phyloP scores from a whole-genome alignment of 64 coral and sea anemone species.

The Acropora yongei region DNA sequence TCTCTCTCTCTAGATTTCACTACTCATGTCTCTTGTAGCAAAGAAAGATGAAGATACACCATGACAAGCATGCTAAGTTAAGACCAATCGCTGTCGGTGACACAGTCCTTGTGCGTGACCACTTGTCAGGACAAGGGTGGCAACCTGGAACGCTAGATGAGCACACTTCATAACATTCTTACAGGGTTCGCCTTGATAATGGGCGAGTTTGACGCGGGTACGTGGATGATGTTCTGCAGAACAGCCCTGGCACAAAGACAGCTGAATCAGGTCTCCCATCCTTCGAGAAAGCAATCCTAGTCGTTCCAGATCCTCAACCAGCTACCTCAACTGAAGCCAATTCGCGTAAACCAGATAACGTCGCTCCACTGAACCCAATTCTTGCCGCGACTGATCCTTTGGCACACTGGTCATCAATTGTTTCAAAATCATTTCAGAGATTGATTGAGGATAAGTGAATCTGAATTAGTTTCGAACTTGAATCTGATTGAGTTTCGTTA shows the following conservation, averaged over 20 bases:
- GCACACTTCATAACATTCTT: conserved; percentile 22
- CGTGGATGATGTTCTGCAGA: background rate
- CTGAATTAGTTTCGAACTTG: too few species aligned
- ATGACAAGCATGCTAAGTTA: conserved; percentile 58
- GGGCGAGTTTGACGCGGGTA: conserved; percentile 16
- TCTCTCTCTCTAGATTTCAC: conserved; percentile 57
- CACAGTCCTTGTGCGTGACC: conserved; percentile 24
- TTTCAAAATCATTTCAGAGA: too few species aligned
- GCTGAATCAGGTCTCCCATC: background rate
- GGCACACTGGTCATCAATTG: too few species aligned
- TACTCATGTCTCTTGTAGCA: conserved; percentile 38
- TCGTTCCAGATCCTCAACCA: background rate
- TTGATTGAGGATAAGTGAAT: too few species aligned
- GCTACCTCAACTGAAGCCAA: background rate
- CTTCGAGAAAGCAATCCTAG: background rate
- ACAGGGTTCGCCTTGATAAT: background rate
- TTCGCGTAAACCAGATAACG: too few species aligned
- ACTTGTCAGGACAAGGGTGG: conserved; percentile 17
- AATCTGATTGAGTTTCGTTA: too few species aligned
- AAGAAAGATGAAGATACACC: conserved; percentile 67
- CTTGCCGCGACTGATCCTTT: too few species aligned
- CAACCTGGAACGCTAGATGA: conserved; percentile 7
- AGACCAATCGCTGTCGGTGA: conserved; percentile 50
- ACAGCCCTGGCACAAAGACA: background rate
- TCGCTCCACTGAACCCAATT: too few species aligned